Base-by-base conservation (phyloP, 2,888 invertebrate species). In the Tetrapedia diversipes region DNA sequence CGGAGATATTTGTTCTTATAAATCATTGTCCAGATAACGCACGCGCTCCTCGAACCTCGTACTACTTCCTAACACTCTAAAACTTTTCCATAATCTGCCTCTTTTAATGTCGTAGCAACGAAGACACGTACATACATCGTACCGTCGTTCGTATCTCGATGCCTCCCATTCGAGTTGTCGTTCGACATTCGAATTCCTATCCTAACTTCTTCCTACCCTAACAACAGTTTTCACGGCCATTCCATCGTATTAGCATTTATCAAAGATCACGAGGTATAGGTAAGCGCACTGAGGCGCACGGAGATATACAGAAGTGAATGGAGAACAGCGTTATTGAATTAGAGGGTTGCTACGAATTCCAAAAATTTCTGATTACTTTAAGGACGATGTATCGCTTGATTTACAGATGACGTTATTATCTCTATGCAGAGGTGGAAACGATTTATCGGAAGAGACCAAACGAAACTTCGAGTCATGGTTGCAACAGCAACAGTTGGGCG, bases 401-500 rank as follows among this genome's bases (percentile, higher is more conserved):
- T 32, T 93, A 19, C 94, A 97, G 97, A 94, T 96, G 86, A 95
- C 96, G 63, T 93, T 98, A 83, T 95, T 96, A 77, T 96, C 97
- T 88, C 95, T 98, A 77, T 97, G 97, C 89, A 95, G 97, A 77
- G 96, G 96, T 24, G 95, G 95, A 61, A 94, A 95, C 90, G 97
- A 97, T 85, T 94, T 96, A 10, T 94, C 95, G 0, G 98, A 98
- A 83, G 98, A 98, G 63, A 94, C 95, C 88, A 95, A 96, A 32
- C 94, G 97, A 74, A 97, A 97, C 91, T 98, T 98, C 92, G 98
- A 98, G 89, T 95, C 96, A 70, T 98, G 98, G 98, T 74, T 91
- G 47, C 91, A 91, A 70, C 91, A 91, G 75, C 91, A 91, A 64
- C 91, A 91, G 63, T 72, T 91, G 49, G 89, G 90, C 19, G 72